Evolutionary conservation across 2,888 invertebrate genomes (phyloP).

Genomic region (Balanococcus diminutus): DNA sequence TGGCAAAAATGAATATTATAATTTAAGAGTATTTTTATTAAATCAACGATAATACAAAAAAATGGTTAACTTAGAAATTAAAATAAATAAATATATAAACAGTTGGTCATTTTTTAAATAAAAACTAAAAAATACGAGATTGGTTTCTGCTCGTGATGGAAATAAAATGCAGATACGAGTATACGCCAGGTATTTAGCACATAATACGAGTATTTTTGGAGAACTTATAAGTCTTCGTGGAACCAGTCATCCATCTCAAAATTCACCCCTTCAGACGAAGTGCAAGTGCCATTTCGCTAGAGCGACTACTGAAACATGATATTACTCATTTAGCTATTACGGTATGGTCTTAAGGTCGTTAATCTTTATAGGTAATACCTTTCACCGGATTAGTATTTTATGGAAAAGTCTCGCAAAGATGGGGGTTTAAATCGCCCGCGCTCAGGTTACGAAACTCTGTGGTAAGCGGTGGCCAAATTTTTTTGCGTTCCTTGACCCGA

Average conservation of each 20-base stretch:
- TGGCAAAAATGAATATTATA: background rate
- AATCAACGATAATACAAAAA: slow-evolving; percentile 47
- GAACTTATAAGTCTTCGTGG: slow-evolving; percentile 34
- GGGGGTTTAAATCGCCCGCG: background rate
- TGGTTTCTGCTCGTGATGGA: slow-evolving; percentile 12
- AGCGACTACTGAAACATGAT: slow-evolving; percentile 51
- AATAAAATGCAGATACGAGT: background rate
- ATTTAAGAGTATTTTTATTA: slow-evolving; percentile 12
- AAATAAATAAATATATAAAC: slow-evolving; percentile 34
- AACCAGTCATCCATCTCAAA: slow-evolving; percentile 51
- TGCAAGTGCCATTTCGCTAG: slow-evolving; percentile 45
- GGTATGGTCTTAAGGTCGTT: slow-evolving; percentile 5
- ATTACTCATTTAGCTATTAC: slow-evolving; percentile 36
- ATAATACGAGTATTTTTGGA: slow-evolving; percentile 36
- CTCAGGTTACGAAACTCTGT: background rate
- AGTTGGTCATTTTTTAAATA: background rate
- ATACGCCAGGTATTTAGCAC: background rate
- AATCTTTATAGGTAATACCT: slow-evolving; percentile 18
- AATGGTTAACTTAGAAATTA: background rate
- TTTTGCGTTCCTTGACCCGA: background rate
- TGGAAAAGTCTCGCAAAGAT: background rate
- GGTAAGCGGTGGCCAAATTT: background rate
- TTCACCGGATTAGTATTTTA: slow-evolving; percentile 31
- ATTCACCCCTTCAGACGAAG: slow-evolving; percentile 49
- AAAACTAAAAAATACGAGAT: slow-evolving; percentile 36